phyloP scores from a whole-genome alignment of 2,113 vertebrate species.

The Nettapus auritus region DNA sequence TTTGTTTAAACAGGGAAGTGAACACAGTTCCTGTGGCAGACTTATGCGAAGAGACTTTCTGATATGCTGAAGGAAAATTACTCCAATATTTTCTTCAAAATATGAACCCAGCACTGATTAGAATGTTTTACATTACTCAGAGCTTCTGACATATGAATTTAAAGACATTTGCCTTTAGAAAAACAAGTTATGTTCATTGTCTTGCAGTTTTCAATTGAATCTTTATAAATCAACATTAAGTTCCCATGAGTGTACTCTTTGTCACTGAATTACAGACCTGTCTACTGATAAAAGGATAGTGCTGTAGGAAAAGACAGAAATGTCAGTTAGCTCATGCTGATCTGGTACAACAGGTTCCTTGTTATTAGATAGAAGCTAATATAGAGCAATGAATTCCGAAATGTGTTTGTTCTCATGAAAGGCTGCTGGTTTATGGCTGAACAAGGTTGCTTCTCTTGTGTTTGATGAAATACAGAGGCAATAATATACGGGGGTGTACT shows the following conservation, averaged over 20 bases:
- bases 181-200: neutral
- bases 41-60: neutral
- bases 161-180: neutral
- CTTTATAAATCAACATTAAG: neutral
- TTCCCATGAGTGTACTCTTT: neutral
- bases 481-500: neutral
- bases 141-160: neutral
- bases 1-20: neutral
- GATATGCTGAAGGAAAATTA: neutral
- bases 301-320: neutral
- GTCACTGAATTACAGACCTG: neutral
- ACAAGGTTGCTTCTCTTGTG: neutral
- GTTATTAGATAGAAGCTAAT: neutral
- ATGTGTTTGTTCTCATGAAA: neutral
- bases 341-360: neutral
- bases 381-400: neutral
- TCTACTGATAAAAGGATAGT: neutral
- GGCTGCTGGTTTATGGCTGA: neutral
- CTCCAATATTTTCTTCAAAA: neutral
- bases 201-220: neutral
- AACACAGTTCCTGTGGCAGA: neutral
- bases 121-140: neutral
- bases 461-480: neutral
- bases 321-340: neutral
- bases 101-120: neutral